A percentile compares a stretch with the other conserved stretches of the same genome.
These are phyloP conservation scores for Monochamus alternatus DNA, from an alignment of 2,888 invertebrate species.

Conservation along the genomic window DNA sequence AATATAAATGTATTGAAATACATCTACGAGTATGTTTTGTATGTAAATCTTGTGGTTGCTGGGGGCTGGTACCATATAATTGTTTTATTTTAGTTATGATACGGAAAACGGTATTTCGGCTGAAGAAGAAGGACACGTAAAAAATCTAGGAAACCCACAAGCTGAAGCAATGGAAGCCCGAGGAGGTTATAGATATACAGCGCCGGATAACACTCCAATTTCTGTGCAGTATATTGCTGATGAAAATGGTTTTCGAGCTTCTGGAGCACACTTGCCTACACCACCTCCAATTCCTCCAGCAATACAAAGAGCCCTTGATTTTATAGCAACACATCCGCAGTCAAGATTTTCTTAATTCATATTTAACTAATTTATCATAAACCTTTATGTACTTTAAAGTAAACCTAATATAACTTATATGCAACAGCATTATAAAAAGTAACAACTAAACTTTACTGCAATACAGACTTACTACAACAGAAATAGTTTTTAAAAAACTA, in stretches of 20 bases:
- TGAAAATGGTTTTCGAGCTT: constrained; percentile 80
- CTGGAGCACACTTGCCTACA: constrained; percentile 29
- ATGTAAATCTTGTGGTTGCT: too few relatives aligned
- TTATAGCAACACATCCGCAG: constrained; percentile 13
- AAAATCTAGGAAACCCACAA: constrained; percentile 45
- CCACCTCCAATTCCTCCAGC: constrained; percentile 30
- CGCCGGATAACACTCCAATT: constrained; percentile 75
- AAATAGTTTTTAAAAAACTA: too few relatives aligned
- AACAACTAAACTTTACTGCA: too few relatives aligned
- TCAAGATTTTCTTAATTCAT: background rate
- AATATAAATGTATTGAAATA: too few relatives aligned
- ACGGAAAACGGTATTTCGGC: constrained; percentile 77
- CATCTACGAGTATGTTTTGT: too few relatives aligned
- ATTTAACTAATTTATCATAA: background rate
- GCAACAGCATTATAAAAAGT: too few relatives aligned
- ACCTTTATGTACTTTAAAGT: too few relatives aligned
- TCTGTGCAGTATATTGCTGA: constrained; percentile 73
- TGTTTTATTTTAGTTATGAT: constrained; percentile 63
- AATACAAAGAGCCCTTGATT: constrained; percentile 17
- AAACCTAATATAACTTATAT: too few relatives aligned
- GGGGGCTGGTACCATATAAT: too few relatives aligned
- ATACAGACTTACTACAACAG: too few relatives aligned
- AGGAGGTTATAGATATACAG: constrained; percentile 81
- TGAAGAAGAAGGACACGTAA: constrained; percentile 72
- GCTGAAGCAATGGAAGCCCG: constrained; percentile 59